Evolutionary conservation across 2,888 invertebrate species (phyloP), one percentile per base, ranked within the genome.

Genomic region (Lamproptera curius): DNA sequence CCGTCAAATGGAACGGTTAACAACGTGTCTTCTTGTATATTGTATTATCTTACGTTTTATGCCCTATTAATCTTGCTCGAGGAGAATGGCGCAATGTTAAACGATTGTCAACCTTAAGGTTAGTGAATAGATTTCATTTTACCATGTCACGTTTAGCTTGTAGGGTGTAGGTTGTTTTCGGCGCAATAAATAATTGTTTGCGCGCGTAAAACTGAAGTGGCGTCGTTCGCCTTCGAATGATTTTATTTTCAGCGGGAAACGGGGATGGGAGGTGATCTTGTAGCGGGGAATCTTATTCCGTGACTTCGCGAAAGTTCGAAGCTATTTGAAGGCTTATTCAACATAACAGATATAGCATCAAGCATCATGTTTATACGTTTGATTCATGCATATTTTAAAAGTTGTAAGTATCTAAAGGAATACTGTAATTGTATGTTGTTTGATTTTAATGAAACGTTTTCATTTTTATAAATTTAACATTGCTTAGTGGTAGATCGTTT

Each of bases 21-120:
- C 90, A 89, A 87, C 89, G 89, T 89, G 90, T 90, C 89, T 90
- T 90, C 90, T 90, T 90, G 90, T 90, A 90, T 84, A 85, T 86
- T 86, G 84, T 83, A 85, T 85, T 85, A 85, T 85, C 86, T 85
- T 85, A 84, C 85, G 81, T 85, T 86, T 85, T 85, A 86, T 85
- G 83, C 82, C 81, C 84, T 84, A 85, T 85, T 87, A 85, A 85
- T 85, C 85, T 86, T 83, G 75, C 80, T 76, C 73, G 76, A 68
- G 69, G 70, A 71, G 67, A 65, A 68, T 67, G 56, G 57, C 39
- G 36, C 42, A 50, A 51, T 54, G 56, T 52, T 54, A 50, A 52
- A 54, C 64, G 56, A 76, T 61, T 70, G 59, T 58, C 50, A 45
- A 69, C 73, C 64, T 67, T 77, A 57, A 44, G 15, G 1, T 3